Percentiles rank a stretch among this genome's conserved stretches.
Evolutionary conservation across 2,113 vertebrate species (phyloP).

Genomic region (Penelope pileata): DNA sequence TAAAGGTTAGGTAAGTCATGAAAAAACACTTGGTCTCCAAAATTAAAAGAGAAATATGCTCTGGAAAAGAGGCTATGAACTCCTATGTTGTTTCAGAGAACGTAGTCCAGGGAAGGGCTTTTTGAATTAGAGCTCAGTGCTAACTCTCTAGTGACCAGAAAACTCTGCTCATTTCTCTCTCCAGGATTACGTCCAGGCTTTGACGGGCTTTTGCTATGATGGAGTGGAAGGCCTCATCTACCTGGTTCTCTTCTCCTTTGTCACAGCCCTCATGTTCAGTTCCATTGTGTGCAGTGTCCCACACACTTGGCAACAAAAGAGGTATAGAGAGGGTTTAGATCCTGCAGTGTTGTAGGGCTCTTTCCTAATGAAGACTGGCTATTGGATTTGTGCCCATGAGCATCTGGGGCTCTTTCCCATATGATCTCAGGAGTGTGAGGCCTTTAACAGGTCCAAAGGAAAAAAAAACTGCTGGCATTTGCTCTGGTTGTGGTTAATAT

Average conservation of each 20-base stretch:
- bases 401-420: conserved; percentile 50
- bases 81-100: background rate
- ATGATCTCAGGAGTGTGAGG: conserved; percentile 7
- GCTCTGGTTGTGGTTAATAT: background rate
- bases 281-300: conserved; percentile 95
- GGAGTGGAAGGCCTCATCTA: conserved; percentile 97
- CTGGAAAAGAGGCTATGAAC: background rate
- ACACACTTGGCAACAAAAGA: conserved; percentile 93
- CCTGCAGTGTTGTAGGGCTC: background rate
- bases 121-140: background rate
- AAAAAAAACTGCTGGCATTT: background rate
- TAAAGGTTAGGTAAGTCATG: background rate
- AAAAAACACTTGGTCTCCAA: background rate
- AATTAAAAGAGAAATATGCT: background rate
- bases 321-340: conserved; percentile 75
- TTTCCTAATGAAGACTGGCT: background rate
- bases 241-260: conserved; percentile 95
- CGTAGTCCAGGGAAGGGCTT: background rate
- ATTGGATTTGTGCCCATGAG: conserved; percentile 43
- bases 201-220: conserved; percentile 95
- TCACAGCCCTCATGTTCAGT: conserved; percentile 98
- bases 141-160: conserved; percentile 12
- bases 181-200: conserved; percentile 93
- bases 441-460: conserved; percentile 11
- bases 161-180: conserved; percentile 10